Base-by-base conservation (phyloP, 2,888 invertebrate genomes). In the Coleophora flavipennella region DNA sequence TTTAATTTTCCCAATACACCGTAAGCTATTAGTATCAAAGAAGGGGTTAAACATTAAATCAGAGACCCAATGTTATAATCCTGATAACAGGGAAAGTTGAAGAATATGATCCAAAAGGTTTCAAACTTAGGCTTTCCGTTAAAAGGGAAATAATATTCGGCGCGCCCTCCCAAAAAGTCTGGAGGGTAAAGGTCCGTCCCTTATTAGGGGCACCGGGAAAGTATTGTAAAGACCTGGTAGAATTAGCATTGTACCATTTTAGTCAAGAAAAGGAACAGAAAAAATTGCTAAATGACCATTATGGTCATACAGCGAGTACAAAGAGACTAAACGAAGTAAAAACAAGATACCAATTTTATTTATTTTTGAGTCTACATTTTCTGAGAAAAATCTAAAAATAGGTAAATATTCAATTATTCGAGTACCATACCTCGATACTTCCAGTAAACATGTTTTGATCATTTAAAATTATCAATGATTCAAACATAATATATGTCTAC, bases 1-100 rank as follows among this genome's bases (percentile, higher is more conserved):
- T n/a, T n/a, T n/a, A n/a, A n/a, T n/a, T n/a, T n/a, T n/a, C n/a
- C n/a, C n/a, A n/a, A n/a, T n/a, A n/a, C n/a, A n/a, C n/a, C n/a
- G n/a, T n/a, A n/a, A n/a, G n/a, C n/a, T n/a, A n/a, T n/a, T n/a
- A n/a, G 6, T 20, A 20, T 20, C 20, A 20, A 20, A 57, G n/a
- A 57, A 62, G 49, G 48, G 53, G 49, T 57, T 51, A 45, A 49
- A 58, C 50, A 61, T 62, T 59, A 56, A 55, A 64, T 54, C 50
- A 50, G 58, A 53, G 50, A 43, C 52, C 57, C 55, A 57, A 68
- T 65, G 66, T 68, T 65, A 53, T 69, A 67, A 70, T 69, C 63
- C 61, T 55, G 63, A 65, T 67, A 70, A 68, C 69, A 73, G 68
- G 67, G 65, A 71, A 75, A 75, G 62, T 74, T 75, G 67, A 68